Base-by-base conservation (phyloP, 2,113 vertebrate genomes). In the Furnarius figulus region DNA sequence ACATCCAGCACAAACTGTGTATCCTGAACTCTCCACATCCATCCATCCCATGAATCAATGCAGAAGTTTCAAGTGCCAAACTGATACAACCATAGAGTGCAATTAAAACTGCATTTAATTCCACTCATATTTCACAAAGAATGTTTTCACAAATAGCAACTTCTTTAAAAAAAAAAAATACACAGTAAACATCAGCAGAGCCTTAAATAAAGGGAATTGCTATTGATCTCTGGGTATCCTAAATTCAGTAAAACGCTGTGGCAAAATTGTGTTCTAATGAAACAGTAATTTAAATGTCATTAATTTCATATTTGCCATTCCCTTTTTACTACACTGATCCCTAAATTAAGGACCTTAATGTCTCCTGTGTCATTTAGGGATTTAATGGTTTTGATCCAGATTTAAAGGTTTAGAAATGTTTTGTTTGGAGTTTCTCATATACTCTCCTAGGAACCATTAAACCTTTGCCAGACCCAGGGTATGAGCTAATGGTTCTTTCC, bases 201-300 rank as follows among this genome's bases (percentile, higher is more conserved):
- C 23, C 44, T 97, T 97, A 98, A 98, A 97, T 97, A 98, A 97
- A 97, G 78, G 85, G 85, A 96, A 97, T 80, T 96, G 91, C 95
- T 98, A 97, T 97, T 95, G 97, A 98, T 97, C 84, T 93, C 94
- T 80, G 91, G 76, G 33, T 96, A 93, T 94, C 93, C 93, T 95
- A 96, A 97, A 96, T 87, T 96, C 96, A 85, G 94, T 86, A 94
- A 97, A 95, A 91, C 86, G 97, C 93, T 94, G 86, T 56, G 74
- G 78, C 91, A 95, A 96, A 98, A 97, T n/a, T 97, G 87, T 95
- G 96, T 97, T 95, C 95, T 96, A 97, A 98, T 97, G 95, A 97
- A 98, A 97, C 87, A 85, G 84, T 96, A 95, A 98, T 98, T 98
- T 98, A 97, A 96, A 97, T 95, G 81, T 40, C 95, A 98, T 98